Evolutionary conservation across 2,888 invertebrate species (phyloP), one percentile per base, ranked within the genome.

Genomic region (Mimas tiliae): DNA sequence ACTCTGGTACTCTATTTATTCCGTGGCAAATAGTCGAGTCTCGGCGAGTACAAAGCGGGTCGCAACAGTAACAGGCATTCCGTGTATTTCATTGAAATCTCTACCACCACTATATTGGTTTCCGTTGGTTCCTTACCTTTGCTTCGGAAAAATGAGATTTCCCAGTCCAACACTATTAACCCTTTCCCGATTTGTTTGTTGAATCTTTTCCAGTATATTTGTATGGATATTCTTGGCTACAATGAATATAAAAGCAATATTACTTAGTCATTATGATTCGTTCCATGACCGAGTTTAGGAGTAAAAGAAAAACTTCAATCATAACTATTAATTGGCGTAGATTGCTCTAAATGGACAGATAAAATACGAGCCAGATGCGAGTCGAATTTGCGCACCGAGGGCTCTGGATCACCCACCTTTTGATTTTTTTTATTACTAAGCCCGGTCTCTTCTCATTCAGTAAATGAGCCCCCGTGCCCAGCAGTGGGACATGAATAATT

Each of bases 41-140:
- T 48, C 21, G 50, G 33, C 38, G 55, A 48, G 47, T 51, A 50
- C 50, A 51, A 51, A 66, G 63, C 53, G 52, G 47, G 63, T 42
- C 51, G 45, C 69, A 63, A 33, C 21, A 34, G 68, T 68, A 68
- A 67, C 67, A 67, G 68, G 68, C 65, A 70, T 68, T 63, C 67
- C 55, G 64, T 65, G 70, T 71, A 70, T 70, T 70, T 45, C 66
- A 67, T 58, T 65, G 65, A 48, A 70, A 21, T 64, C 68, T 65
- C 45, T 50, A 58, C 58, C 51, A 47, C 50, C 34, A 63, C 65
- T 68, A 66, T 66, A 69, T 69, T 69, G 66, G 69, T 67, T 67
- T 68, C 65, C 63, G 65, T n/a, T 50, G 53, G 52, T 33, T 66
- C 21, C 53, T 66, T 62, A 67, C 64, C 34, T 48, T 62, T 55